phyloP scores from a whole-genome alignment of 2,113 vertebrate genomes.

The Callospermophilus lateralis region DNA sequence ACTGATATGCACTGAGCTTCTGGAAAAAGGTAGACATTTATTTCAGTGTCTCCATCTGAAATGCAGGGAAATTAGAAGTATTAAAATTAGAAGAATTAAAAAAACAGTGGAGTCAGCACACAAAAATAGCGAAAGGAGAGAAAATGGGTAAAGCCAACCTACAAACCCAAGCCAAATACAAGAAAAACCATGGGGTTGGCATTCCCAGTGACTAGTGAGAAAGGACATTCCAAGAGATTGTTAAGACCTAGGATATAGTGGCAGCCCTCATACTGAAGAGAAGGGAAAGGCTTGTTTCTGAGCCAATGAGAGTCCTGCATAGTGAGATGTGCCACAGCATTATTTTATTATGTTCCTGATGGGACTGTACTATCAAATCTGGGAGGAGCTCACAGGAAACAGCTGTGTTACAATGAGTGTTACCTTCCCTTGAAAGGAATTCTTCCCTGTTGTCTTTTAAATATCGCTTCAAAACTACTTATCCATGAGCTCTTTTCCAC shows the following conservation, averaged over 20 bases:
- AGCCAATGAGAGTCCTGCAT: not conserved
- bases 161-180: not conserved
- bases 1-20: accelerated
- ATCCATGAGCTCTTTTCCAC: not conserved
- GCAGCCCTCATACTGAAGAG: not conserved
- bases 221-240: not conserved
- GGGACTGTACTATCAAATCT: not conserved
- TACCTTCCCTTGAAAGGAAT: not conserved
- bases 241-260: not conserved
- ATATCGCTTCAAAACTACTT: not conserved
- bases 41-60: slow-evolving; percentile 63
- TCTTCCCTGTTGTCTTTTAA: not conserved
- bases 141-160: not conserved
- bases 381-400: not conserved
- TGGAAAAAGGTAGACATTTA: slow-evolving; percentile 58
- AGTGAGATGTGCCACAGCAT: not conserved
- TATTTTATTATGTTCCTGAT: not conserved
- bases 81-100: too few relatives aligned
- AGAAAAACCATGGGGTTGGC: not conserved
- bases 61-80: not conserved
- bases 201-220: not conserved
- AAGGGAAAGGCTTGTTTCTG: not conserved
- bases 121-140: not conserved
- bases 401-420: not conserved
- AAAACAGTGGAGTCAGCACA: not conserved